A percentile compares a stretch with the other conserved stretches of the same genome.
Evolutionary conservation across 30 jellyfish, hydroid and myxozoan genomes (phyloP).

Genomic region (Aurelia aurita): DNA sequence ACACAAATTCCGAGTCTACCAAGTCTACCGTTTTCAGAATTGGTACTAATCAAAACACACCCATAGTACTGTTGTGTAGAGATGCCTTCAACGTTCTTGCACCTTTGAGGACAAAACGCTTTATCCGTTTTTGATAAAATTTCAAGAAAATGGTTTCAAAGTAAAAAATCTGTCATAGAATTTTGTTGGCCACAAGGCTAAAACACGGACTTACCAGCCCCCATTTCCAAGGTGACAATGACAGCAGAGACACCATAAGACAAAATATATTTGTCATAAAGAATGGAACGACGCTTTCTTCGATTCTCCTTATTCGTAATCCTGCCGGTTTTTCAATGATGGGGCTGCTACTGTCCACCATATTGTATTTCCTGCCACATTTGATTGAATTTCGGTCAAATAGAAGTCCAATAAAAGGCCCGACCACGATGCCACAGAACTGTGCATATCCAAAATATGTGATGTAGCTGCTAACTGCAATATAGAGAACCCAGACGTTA

Average conservation of each 20-base stretch:
- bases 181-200: too few species aligned
- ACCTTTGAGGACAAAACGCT: too few species aligned
- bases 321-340: not conserved
- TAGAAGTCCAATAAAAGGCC: slow-evolving; percentile 83
- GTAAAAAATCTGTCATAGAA: too few species aligned
- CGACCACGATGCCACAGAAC: slow-evolving; percentile 77
- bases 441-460: slow-evolving; percentile 81
- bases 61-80: too few species aligned
- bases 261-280: slow-evolving; percentile 57
- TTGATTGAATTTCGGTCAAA: slow-evolving; percentile 56
- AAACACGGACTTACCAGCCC: slow-evolving; percentile 57
- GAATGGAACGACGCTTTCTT: slow-evolving; percentile 68
- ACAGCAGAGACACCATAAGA: slow-evolving; percentile 41
- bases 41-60: too few species aligned
- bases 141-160: too few species aligned
- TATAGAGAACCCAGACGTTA: not conserved
- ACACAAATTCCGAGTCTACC: too few species aligned
- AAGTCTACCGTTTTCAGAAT: too few species aligned
- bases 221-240: slow-evolving; percentile 25
- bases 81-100: too few species aligned
- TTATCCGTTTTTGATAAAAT: too few species aligned
- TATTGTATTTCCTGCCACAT: not conserved
- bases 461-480: slow-evolving; percentile 63
- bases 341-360: not conserved
- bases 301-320: not conserved